Conservation (phyloP, 2,888 invertebrate species). For the Tubulanus polymorphus region DNA sequence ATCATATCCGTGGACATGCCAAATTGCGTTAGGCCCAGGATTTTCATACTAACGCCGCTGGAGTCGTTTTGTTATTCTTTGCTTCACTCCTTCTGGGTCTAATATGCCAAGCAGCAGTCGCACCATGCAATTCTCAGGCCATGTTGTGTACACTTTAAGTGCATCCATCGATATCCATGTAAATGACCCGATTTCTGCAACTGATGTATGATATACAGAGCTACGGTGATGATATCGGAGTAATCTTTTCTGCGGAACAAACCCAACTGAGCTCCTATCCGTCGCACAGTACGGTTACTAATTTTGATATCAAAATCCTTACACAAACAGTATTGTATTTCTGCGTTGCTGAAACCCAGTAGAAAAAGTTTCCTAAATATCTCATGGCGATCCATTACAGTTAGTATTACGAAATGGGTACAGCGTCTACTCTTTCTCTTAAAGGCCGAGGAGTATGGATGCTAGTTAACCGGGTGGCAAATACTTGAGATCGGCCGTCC, state of each 20-base stretch:
- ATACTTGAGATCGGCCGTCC: too few species aligned
- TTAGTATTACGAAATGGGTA: too few species aligned
- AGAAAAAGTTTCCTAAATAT: too few species aligned
- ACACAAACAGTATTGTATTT: background rate
- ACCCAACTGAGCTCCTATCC: background rate
- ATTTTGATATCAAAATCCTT: background rate
- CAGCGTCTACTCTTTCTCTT: too few species aligned
- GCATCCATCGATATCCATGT: slow-evolving; percentile 17
- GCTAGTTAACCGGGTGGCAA: too few species aligned
- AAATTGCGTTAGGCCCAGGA: slow-evolving; percentile 21
- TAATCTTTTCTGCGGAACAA: background rate
- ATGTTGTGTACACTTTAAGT: slow-evolving; percentile 5
- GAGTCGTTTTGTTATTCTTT: slow-evolving; percentile 10
- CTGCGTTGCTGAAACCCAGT: background rate
- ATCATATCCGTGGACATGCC: slow-evolving; percentile 25
- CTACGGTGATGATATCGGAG: slow-evolving; percentile 9
- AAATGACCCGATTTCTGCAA: slow-evolving; percentile 5
- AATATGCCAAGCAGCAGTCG: slow-evolving; percentile 7
- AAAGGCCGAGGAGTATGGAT: too few species aligned
- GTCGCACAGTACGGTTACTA: background rate
- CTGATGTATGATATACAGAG: slow-evolving; percentile 5
- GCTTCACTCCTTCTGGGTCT: slow-evolving; percentile 12
- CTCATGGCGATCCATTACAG: too few species aligned
- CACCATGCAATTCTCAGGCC: slow-evolving; percentile 12
- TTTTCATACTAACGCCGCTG: slow-evolving; percentile 14